phyloP scores from a whole-genome alignment of 2,888 invertebrate genomes.

The Melanophora roralis region DNA sequence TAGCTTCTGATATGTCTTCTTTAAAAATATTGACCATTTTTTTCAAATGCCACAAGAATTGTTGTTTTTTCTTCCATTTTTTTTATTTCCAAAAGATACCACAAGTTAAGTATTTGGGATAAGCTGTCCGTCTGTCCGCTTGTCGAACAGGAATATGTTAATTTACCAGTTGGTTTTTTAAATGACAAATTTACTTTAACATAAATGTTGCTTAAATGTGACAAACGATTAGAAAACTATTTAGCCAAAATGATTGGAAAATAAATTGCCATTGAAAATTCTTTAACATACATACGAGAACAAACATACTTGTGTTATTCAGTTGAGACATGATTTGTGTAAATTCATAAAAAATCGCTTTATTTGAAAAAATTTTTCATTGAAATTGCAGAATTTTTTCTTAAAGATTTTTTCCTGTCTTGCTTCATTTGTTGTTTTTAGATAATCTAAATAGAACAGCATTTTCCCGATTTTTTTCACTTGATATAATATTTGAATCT shows the following conservation, averaged over 20 bases:
- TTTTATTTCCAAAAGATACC: too few species aligned
- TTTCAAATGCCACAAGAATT: neutral
- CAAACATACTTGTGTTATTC: neutral
- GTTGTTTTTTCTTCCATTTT: neutral
- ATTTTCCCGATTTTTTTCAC: constrained; percentile 51
- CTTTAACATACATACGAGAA: neutral
- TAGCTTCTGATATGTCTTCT: neutral
- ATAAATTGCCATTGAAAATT: constrained; percentile 30
- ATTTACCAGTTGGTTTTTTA: constrained; percentile 40
- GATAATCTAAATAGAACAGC: constrained; percentile 59
- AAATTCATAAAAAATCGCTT: constrained; percentile 3
- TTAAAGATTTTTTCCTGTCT: neutral
- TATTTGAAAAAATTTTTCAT: constrained; percentile 43
- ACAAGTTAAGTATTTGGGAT: too few species aligned
- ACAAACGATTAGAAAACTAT: constrained; percentile 61
- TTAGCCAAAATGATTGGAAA: constrained; percentile 50
- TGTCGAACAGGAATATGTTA: constrained; percentile 35
- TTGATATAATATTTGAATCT: constrained; percentile 41
- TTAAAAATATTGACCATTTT: neutral
- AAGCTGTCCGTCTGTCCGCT: neutral
- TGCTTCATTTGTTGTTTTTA: neutral
- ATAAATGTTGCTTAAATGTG: constrained; percentile 61
- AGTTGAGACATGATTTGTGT: too few species aligned
- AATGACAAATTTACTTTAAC: constrained; percentile 60
- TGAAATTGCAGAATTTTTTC: constrained; percentile 35